These are phyloP conservation scores for Corythornis madagascariensis DNA, from an alignment of 2,113 vertebrate genomes.

Conservation along the genomic window DNA sequence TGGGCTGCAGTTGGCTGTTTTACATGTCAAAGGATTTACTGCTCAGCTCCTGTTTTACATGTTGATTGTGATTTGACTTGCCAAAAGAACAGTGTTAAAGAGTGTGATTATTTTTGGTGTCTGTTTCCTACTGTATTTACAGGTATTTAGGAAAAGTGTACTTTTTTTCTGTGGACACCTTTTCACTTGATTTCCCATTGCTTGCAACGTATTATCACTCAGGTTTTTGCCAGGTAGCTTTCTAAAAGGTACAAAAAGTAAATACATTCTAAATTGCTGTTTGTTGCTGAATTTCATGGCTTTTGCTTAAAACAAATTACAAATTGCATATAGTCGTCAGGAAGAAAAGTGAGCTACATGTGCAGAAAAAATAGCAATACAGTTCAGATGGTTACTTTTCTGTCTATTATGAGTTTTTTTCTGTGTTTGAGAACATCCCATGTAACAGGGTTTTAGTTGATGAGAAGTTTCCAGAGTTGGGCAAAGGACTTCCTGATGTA, in stretches of 20 bases:
- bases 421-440: neutral
- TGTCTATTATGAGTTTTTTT: neutral
- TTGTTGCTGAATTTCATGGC: neutral
- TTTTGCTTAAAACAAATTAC: conserved; percentile 24
- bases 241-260: neutral
- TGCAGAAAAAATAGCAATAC: neutral
- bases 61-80: neutral
- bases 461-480: neutral
- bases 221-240: neutral
- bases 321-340: neutral
- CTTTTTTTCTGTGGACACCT: neutral
- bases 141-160: neutral
- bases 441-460: neutral
- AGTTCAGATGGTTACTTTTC: neutral
- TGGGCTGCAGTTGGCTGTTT: neutral
- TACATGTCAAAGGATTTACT: neutral
- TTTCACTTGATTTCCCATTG: conserved; percentile 11
- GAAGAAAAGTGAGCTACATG: neutral
- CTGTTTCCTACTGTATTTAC: neutral
- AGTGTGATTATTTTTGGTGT: neutral
- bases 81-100: neutral
- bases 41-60: neutral
- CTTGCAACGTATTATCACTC: neutral
- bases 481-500: neutral
- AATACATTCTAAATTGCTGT: conserved; percentile 11